phyloP scores from a whole-genome alignment of 2,797 vertebrate genomes.

The Brachyalestes nurse region DNA sequence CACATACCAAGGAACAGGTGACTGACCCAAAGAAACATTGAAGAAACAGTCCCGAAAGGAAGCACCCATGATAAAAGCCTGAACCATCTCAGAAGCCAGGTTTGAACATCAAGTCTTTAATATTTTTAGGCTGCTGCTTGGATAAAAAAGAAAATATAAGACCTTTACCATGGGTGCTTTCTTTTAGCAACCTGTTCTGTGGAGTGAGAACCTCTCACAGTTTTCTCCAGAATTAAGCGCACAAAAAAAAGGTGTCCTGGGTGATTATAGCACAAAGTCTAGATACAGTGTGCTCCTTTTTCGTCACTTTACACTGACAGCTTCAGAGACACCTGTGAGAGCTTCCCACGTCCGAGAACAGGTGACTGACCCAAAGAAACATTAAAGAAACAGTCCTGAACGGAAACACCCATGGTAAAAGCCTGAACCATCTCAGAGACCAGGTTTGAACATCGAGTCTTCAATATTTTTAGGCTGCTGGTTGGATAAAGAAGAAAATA shows the following conservation, averaged over 20 bases:
- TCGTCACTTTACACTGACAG: too few species aligned
- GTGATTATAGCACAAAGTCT: too few species aligned
- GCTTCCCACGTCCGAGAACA: not conserved
- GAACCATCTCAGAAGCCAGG: not conserved
- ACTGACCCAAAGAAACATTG: not conserved
- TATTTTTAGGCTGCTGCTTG: not conserved
- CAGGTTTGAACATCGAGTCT: not conserved
- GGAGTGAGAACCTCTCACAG: too few species aligned
- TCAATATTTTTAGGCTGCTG: not conserved
- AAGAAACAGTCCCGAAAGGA: not conserved
- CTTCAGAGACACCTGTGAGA: not conserved
- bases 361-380: not conserved
- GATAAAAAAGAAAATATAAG: not conserved
- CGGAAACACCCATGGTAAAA: not conserved
- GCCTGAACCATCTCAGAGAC: not conserved
- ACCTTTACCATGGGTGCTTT: not conserved
- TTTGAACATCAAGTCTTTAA: not conserved
- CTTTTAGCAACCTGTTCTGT: too few species aligned
- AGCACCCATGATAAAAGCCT: not conserved
- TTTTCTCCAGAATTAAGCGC: too few species aligned
- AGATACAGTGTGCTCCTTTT: too few species aligned
- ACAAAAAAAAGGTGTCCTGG: too few species aligned
- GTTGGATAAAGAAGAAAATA: not conserved
- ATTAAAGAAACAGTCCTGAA: not conserved
- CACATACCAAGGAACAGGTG: not conserved